Evolutionary conservation across 2,888 invertebrate species (phyloP).

Genomic region (Cistogaster globosa): DNA sequence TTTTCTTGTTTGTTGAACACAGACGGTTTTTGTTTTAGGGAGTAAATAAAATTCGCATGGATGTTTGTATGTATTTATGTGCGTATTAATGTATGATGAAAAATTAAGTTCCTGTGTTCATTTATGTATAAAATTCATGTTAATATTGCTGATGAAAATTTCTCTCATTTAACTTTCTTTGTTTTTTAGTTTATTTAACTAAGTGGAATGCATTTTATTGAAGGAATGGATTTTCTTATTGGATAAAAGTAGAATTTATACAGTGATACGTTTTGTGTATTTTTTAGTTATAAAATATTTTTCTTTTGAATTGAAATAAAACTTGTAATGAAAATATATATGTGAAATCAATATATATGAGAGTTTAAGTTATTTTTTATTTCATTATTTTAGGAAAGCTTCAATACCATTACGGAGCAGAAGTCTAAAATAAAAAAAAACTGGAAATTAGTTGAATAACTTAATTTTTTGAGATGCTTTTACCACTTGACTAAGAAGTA

Average conservation of each 20-base stretch:
- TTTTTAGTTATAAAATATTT: too few relatives aligned
- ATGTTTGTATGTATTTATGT: neutral
- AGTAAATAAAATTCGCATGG: conserved; percentile 36
- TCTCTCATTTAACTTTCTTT: conserved; percentile 45
- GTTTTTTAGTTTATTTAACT: conserved; percentile 29
- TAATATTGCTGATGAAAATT: conserved; percentile 56
- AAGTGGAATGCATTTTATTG: conserved; percentile 39
- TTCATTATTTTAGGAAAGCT: too few relatives aligned
- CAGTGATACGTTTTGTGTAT: conserved; percentile 16
- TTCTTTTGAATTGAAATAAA: too few relatives aligned
- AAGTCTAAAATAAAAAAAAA: too few relatives aligned
- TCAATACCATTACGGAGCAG: too few relatives aligned
- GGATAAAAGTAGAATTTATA: conserved; percentile 34
- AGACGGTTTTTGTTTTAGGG: conserved; percentile 51
- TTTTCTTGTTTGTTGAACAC: conserved; percentile 78
- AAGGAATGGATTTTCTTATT: conserved; percentile 48
- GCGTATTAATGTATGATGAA: neutral
- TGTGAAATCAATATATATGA: too few relatives aligned
- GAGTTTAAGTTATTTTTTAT: too few relatives aligned
- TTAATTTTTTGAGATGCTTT: too few relatives aligned
- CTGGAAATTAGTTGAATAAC: too few relatives aligned
- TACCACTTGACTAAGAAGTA: too few relatives aligned
- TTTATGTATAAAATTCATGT: conserved; percentile 20
- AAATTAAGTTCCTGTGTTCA: conserved; percentile 1
- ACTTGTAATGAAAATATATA: too few relatives aligned